Percentiles rank a stretch among this genome's conserved stretches.
Conservation (phyloP, 2,888 invertebrate genomes). For the Timandra comae region DNA sequence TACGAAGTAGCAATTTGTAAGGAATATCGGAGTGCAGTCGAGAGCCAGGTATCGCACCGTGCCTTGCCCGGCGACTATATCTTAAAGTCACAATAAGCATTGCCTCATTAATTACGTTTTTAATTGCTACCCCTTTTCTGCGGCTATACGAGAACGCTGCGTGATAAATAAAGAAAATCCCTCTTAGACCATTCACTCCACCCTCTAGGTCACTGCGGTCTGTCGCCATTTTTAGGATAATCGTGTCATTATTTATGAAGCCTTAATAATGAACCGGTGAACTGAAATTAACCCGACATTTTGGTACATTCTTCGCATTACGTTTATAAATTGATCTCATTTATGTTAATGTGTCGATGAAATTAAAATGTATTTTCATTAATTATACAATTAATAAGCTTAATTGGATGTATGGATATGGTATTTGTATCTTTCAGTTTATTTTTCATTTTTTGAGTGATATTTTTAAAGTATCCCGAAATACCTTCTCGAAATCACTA, state of each 20-base stretch:
- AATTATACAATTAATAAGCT: too few species aligned
- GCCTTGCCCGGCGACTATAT: constrained; percentile 14
- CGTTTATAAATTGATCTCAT: constrained; percentile 38
- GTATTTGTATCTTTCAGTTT: too few species aligned
- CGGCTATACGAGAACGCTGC: constrained; percentile 4
- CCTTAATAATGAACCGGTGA: constrained; percentile 4
- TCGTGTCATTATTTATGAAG: constrained; percentile 31
- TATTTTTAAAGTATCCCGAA: too few species aligned
- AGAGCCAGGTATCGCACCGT: too few species aligned
- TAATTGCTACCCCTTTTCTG: constrained; percentile 26
- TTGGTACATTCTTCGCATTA: constrained; percentile 1
- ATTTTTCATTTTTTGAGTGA: too few species aligned
- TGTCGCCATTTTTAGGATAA: constrained; percentile 27
- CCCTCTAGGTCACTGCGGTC: neutral
- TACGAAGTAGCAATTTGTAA: too few species aligned
- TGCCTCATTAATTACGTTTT: constrained; percentile 20
- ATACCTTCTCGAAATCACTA: too few species aligned
- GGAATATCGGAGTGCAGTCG: too few species aligned
- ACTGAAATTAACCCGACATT: neutral
- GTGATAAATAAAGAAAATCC: constrained; percentile 26
- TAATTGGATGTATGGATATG: neutral
- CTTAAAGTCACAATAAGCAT: constrained; percentile 23
- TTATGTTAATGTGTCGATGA: constrained; percentile 20
- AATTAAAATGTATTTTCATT: neutral
- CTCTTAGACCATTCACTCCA: constrained; percentile 15